A percentile compares a stretch with the other conserved stretches of the same genome.
Evolutionary conservation across 2,888 invertebrate genomes (phyloP).

Genomic region (Criorhina ranunculi): DNA sequence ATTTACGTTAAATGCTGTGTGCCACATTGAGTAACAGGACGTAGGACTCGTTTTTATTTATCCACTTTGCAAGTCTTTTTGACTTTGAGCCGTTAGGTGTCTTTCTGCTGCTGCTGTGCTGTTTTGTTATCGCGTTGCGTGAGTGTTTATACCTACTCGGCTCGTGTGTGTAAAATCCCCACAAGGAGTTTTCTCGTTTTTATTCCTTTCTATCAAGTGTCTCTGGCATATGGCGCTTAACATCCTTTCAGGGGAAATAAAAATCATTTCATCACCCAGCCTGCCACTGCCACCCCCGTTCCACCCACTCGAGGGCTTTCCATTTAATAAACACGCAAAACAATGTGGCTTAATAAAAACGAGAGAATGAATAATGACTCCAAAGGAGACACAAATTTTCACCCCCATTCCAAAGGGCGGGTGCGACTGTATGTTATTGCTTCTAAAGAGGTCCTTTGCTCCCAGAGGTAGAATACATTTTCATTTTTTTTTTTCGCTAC

Average conservation of each 20-base stretch:
- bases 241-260: conserved; percentile 72
- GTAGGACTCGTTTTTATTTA: conserved; percentile 70
- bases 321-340: conserved; percentile 77
- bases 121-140: conserved; percentile 62
- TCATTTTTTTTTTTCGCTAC: not conserved
- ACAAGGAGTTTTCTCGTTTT: conserved; percentile 67
- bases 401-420: conserved; percentile 17
- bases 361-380: conserved; percentile 75
- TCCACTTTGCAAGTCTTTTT: conserved; percentile 75
- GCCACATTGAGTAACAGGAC: conserved; percentile 22
- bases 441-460: conserved; percentile 50
- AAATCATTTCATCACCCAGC: conserved; percentile 74
- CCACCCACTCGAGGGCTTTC: conserved; percentile 59
- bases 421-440: conserved; percentile 33
- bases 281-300: no score
- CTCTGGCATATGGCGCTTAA: conserved; percentile 73
- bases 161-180: conserved; percentile 53
- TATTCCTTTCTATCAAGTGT: conserved; percentile 75
- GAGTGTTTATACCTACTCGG: conserved; percentile 45
- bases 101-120: conserved; percentile 61
- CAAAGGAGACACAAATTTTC: conserved; percentile 69
- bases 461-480: conserved; percentile 33
- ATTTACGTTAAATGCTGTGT: conserved; percentile 59
- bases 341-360: conserved; percentile 77
- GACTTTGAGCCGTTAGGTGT: conserved; percentile 75